Percentiles rank a stretch among this genome's conserved stretches.
Evolutionary conservation across 2,113 vertebrate species (phyloP).

Genomic region (Fregetta grallaria): DNA sequence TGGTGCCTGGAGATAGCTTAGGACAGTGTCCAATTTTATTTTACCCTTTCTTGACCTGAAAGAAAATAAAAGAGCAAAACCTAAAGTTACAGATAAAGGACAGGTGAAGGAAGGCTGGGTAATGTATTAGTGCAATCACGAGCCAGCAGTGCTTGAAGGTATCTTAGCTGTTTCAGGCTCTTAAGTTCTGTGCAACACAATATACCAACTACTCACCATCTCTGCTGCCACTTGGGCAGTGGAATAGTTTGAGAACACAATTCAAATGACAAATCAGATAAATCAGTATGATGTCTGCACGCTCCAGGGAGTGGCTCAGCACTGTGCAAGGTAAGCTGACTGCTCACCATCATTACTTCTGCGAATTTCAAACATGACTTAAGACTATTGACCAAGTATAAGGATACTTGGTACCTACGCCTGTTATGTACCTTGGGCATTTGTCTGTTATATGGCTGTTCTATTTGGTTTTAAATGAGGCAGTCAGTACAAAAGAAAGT

Average conservation of each 20-base stretch:
- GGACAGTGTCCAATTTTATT: background rate
- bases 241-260: background rate
- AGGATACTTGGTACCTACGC: background rate
- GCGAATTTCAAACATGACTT: background rate
- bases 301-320: background rate
- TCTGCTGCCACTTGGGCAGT: background rate
- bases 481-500: background rate
- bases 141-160: background rate
- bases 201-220: rapidly evolving
- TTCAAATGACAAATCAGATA: background rate
- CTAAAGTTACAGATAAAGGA: background rate
- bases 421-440: rapidly evolving
- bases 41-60: background rate
- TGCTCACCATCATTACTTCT: background rate
- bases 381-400: background rate
- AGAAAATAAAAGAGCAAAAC: background rate
- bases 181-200: background rate
- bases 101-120: background rate
- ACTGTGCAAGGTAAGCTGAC: background rate
- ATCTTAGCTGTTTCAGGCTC: background rate
- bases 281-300: background rate
- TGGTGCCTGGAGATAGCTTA: background rate
- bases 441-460: background rate
- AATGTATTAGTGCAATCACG: background rate
- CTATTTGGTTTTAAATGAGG: background rate